Evolutionary conservation across 2,113 vertebrate species (phyloP), one percentile per base, ranked within the genome.

Genomic region (Coptodon rendalli): DNA sequence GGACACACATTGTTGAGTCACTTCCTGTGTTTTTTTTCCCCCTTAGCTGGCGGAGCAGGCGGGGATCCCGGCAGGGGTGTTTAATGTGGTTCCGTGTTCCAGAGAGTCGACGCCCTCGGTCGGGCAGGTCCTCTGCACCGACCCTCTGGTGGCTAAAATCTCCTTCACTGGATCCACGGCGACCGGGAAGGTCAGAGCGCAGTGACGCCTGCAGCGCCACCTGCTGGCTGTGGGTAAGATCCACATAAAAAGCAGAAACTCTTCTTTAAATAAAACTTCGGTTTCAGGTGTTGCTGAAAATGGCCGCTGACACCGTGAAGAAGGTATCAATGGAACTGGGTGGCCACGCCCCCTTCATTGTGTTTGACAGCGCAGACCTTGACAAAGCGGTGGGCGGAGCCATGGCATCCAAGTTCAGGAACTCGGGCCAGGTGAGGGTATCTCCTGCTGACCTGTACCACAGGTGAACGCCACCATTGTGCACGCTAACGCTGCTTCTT

Each of bases 141-240:
- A 99, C 92, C 97, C 98, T 0, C 93, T 98, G 11, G 98, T 99
- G 76, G 96, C 96, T 14, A 99, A 98, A 93, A 96, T 99, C 94
- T 99, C 98, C 93, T 99, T 99, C 92, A 99, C 99, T 1, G 99
- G 99, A 36, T 99, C 99, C 22, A 99, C 98, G 1, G 96, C 97
- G 45, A 99, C 98, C 1, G 99, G 99, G 80, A 99, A 99, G 97
- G 99, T 98, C 22, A 78, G 76, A 27, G n/a, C 40, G n/a, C 19
- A 40, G 12, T 11, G 0, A 34, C 10, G 7, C 56, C 40, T 13
- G 5, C 3, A 61, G 14, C 27, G 14, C 61, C 4, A 3, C 34
- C 45, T 6, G 27, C 81, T 17, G 61, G 19, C 34, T 13, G 2
- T 6, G 1, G 1, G 36, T 71, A 24, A 24, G 36, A 24, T 16